These are phyloP conservation scores for Pegoplata infirma DNA, from an alignment of 2,888 invertebrate species.

Conservation along the genomic window DNA sequence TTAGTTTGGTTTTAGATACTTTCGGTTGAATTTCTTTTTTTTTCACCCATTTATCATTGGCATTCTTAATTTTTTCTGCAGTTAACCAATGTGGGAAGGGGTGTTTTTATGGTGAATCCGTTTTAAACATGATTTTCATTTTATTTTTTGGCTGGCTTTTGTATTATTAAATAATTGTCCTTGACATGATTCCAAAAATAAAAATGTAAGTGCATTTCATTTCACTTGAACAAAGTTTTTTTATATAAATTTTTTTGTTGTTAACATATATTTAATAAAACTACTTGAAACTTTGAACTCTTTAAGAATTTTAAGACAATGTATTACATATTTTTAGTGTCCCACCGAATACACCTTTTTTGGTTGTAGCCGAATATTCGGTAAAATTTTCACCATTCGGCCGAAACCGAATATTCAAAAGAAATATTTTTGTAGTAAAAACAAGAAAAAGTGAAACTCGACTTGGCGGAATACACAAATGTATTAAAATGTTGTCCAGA, in stretches of 20 bases:
- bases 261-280: not conserved
- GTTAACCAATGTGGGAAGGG: not conserved
- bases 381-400: too few species aligned
- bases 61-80: too few species aligned
- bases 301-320: not conserved
- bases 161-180: slow-evolving; percentile 46
- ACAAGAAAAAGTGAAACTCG: too few species aligned
- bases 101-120: not conserved
- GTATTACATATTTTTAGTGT: not conserved
- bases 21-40: not conserved
- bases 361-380: too few species aligned
- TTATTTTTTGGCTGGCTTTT: slow-evolving; percentile 31
- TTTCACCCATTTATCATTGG: too few species aligned
- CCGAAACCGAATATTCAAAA: too few species aligned
- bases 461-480: too few species aligned
- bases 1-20: not conserved
- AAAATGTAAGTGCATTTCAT: not conserved
- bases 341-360: too few species aligned
- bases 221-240: not conserved
- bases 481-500: too few species aligned
- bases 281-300: not conserved
- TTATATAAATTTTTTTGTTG: not conserved
- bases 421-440: too few species aligned
- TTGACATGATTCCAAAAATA: slow-evolving; percentile 50
- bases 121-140: not conserved